Base-by-base conservation (phyloP, 2,113 vertebrate species). In the Leptobrachium leishanense region DNA sequence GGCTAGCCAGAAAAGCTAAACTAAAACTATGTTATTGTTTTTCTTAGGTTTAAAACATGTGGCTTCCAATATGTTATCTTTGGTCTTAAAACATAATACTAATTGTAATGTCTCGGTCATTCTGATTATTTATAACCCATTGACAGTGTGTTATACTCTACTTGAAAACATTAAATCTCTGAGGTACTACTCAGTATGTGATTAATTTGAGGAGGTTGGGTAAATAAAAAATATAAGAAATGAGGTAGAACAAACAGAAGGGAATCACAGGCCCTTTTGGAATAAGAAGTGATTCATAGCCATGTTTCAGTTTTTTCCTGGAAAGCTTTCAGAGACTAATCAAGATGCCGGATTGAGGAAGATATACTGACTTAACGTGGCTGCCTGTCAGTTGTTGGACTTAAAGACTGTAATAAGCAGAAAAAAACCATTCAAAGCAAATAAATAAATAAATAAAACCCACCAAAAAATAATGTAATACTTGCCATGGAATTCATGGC, bases 21-120 rank as follows among this genome's bases (percentile, higher is more conserved):
- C 86, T 85, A 87, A 82, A 91, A 91, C 86, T 86, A 86, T 86
- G 89, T 90, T 89, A 91, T 87, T 91, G 87, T 90, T 88, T 87
- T 85, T 85, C 88, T 90, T 92, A 91, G 88, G 83, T 84, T 65
- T 81, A 81, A 86, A 88, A 89, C 82, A 86, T 87, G 83, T 89
- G 85, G 84, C 88, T 84, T 90, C 76, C 0, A 89, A 89, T 92
- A 87, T 92, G 65, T 84, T 84, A 85, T 74, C 72, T 43, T 74
- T 81, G 72, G 78, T 74, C 31, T 80, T 81, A 68, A 68, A 74
- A 81, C 71, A 81, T 74, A 79, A 79, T 79, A 74, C 64, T 59
- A 68, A 72, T 71, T 81, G 63, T 81, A 74, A 74, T 74, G 71
- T 74, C 71, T 68, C 46, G 53, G 53, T 81, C 71, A 68, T 68